Base-by-base conservation (phyloP, 2,113 vertebrate genomes). In the Silurus glanis region DNA sequence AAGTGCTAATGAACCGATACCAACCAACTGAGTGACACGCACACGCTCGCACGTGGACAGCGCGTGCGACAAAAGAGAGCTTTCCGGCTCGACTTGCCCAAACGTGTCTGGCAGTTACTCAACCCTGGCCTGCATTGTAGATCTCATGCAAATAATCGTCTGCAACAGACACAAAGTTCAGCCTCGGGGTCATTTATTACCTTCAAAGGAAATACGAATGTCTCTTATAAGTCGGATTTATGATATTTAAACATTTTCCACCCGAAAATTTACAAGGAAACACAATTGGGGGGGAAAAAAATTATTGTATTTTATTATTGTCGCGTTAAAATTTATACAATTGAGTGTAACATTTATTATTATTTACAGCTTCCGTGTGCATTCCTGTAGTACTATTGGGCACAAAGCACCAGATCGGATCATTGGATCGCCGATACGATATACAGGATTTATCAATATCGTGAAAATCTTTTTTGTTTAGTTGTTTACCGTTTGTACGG, bases 71-170 rank as follows among this genome's bases (percentile, higher is more conserved):
- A 7, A 12, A 19, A 25, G 55, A n/a, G 23, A 79, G 74, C 47
- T 28, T 66, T 51, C 64, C 28, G 12, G 53, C 62, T 37, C 14
- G 28, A 64, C 86, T 49, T 83, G 88, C n/a, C 72, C 82, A 14
- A 78, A 59, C 88, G 83, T 47, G 88, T 37, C 74, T 86, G 59
- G 25, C 47, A 72, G 72, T 58, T 55, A 25, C 67, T 51, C 9
- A 55, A 17, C 13, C n/a, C 23, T 66, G 56, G 12, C 82, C 51
- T 82, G 81, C 64, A 76, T 72, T 81, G 69, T 53, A 12, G 76
- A 23, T 58, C 76, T 23, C 23, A 85, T 83, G 80, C 80, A 87
- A 87, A 89, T 80, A 71, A 25, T 25, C 37, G 1, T 76, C 12
- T 86, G 6, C 51, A 37, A 17, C 80, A 87, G 49, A 12, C 61